Base-by-base conservation (phyloP, 2,888 invertebrate species). In the Drosophila pseudotakahashii region DNA sequence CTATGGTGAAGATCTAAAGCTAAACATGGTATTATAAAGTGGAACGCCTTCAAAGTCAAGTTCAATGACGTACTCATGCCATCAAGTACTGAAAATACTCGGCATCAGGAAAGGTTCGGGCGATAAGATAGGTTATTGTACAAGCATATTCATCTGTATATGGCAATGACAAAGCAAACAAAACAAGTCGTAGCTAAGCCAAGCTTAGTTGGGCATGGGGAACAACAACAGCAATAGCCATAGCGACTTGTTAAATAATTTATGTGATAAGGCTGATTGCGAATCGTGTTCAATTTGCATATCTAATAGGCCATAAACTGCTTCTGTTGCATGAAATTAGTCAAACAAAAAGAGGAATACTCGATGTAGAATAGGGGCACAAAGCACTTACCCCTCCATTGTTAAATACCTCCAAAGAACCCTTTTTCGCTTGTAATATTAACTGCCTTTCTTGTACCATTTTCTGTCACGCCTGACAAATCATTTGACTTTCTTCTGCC, bases 21-120 rank as follows among this genome's bases (percentile, higher is more conserved):
- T 73, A 63, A 72, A 74, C 74, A 74, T 64, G 67, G 73, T 67
- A 58, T 58, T 67, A 73, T 53, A 57, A 76, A 81, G 77, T 79
- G 77, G 75, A 81, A 81, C 88, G 78, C 87, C 86, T 83, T 88
- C 86, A 88, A 86, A 86, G 87, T 83, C 83, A 84, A 84, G 83
- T 84, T 88, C 83, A 84, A 85, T 84, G 87, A 88, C 81, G 83
- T 76, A 75, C 75, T 73, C 73, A 74, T 42, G 60, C 69, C 66
- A 59, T 73, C 78, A 59, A 63, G 79, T 81, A 77, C 82, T 71
- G 60, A 58, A 81, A 78, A 73, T 78, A 78, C 44, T 47, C 26
- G 26, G 26, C 6, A 66, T 66, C 54, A 54, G 64, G 51, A 70
- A 73, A 73, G 73, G 73, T 73, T 37, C 45, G 73, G 48, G 60